phyloP scores from a whole-genome alignment of 1,140 invertebrate species.

The Melitaea cinxia region DNA sequence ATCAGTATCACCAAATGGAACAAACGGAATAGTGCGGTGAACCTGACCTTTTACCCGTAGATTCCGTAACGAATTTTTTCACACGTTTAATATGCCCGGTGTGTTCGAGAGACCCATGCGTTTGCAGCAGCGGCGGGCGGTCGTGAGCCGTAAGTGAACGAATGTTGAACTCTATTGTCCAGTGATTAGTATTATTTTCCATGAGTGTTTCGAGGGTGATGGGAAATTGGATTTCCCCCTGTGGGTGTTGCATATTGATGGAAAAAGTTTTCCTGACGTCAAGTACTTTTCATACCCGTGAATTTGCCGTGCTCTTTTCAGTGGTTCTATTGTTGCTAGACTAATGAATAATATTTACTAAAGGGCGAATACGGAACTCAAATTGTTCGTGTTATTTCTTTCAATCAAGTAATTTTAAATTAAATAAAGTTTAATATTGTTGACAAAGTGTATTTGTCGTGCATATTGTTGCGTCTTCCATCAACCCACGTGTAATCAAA shows the following conservation, averaged over 20 bases:
- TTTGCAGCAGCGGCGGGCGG: constrained; percentile 52
- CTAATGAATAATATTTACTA: neutral
- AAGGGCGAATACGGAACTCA: neutral
- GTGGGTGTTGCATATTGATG: constrained; percentile 44
- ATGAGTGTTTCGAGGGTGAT: constrained; percentile 6
- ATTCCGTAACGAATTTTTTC: constrained; percentile 13
- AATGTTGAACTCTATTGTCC: constrained; percentile 20
- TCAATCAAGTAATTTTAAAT: neutral
- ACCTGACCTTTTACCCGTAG: constrained; percentile 46
- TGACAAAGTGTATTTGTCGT: neutral
- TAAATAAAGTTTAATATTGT: neutral
- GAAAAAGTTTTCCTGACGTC: constrained; percentile 18
- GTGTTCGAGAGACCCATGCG: constrained; percentile 60
- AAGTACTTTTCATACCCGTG: constrained; percentile 32
- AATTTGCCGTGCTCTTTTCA: neutral
- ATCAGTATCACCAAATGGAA: constrained; percentile 47
- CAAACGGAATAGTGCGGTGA: constrained; percentile 58
- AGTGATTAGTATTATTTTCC: constrained; percentile 28
- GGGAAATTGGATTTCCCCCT: constrained; percentile 43
- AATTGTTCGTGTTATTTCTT: neutral
- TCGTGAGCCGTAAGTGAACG: constrained; percentile 62
- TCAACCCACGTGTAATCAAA: constrained; percentile 21
- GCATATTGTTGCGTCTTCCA: constrained; percentile 3
- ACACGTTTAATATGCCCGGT: constrained; percentile 57
- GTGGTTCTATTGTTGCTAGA: neutral